Base-by-base conservation (phyloP, 2,113 vertebrate genomes). In the Melanocharis versteri region DNA sequence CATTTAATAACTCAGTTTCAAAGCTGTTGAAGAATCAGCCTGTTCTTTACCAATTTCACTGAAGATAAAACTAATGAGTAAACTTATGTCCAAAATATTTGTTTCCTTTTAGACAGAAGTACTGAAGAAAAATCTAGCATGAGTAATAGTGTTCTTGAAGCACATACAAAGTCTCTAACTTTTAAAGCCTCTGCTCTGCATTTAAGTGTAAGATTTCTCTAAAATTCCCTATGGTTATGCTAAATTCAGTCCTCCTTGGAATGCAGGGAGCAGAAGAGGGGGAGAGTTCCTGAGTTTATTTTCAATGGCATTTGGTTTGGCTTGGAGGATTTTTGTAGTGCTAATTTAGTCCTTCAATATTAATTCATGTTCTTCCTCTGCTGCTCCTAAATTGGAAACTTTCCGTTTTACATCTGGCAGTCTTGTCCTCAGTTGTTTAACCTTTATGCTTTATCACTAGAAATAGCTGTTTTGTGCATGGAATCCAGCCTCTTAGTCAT, bases 271-370 rank as follows among this genome's bases (percentile, higher is more conserved):
- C 71, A 90, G 60, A 83, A 88, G 47, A 87, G 88, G 56, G 88
- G 71, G 70, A 92, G 66, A 80, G 79, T 95, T 95, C 47, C 66
- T 83, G 93, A 79, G 87, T 96, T 97, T 97, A 87, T 97, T 95
- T 96, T 92, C 88, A 93, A 30, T 94, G 80, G 93, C 88, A 81
- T 95, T 89, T 94, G 40, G 79, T 94, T 84, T 95, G 83, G 27
- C 77, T 93, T 24, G 11, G 42, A 73, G 50, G 47, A 73, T 85
- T 93, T 94, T 95, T 95, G 37, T 87, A 93, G 66, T 87, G 65
- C 72, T 97, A 84, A 73, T 89, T 94, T 82, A 18, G 65, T 94
- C 60, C 58, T 96, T 73, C 86, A 48, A 83, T 95, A 94, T 95
- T 96, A 94, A 94, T 93, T 91, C 65, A 45, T 76, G n/a, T 90